A percentile compares a stretch with the other conserved stretches of the same genome.
phyloP scores from a whole-genome alignment of 2,888 invertebrate genomes.

The Agrotis segetum region DNA sequence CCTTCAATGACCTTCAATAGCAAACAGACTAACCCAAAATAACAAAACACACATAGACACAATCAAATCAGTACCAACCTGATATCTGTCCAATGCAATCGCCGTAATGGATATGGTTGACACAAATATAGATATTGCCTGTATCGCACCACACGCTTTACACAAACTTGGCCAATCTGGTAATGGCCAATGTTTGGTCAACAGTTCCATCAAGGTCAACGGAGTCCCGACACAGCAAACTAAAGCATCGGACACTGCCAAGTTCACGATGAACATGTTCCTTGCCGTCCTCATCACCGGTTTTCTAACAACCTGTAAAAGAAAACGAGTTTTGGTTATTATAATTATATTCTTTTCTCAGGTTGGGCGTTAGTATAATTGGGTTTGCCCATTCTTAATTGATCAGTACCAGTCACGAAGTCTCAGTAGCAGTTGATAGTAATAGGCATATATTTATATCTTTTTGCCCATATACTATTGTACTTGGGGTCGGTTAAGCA shows the following conservation, averaged over 20 bases:
- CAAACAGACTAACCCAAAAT: slow-evolving; percentile 9
- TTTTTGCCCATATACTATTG: too few relatives aligned
- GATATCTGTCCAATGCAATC: slow-evolving; percentile 96
- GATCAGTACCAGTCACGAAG: too few relatives aligned
- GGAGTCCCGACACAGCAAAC: slow-evolving; percentile 98
- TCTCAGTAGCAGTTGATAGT: too few relatives aligned
- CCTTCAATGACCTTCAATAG: background rate
- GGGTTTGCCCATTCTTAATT: too few relatives aligned
- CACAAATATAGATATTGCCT: slow-evolving; percentile 97
- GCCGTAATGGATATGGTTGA: slow-evolving; percentile 98
- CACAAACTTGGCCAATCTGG: slow-evolving; percentile 95
- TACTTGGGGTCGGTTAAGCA: too few relatives aligned
- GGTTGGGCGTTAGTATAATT: too few relatives aligned
- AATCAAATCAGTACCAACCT: slow-evolving; percentile 86
- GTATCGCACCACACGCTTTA: slow-evolving; percentile 96
- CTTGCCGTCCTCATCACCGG: slow-evolving; percentile 97
- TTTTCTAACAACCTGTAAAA: slow-evolving; percentile 94
- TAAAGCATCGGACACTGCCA: slow-evolving; percentile 96
- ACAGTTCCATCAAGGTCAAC: slow-evolving; percentile 96
- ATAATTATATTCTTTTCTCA: background rate
- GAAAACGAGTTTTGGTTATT: slow-evolving; percentile 4
- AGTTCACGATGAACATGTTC: slow-evolving; percentile 97
- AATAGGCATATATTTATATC: too few relatives aligned
- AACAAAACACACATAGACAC: slow-evolving; percentile 29
- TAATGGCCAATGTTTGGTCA: slow-evolving; percentile 96